phyloP scores from a whole-genome alignment of 1,140 invertebrate species.

The Lasioglossum baleicum region DNA sequence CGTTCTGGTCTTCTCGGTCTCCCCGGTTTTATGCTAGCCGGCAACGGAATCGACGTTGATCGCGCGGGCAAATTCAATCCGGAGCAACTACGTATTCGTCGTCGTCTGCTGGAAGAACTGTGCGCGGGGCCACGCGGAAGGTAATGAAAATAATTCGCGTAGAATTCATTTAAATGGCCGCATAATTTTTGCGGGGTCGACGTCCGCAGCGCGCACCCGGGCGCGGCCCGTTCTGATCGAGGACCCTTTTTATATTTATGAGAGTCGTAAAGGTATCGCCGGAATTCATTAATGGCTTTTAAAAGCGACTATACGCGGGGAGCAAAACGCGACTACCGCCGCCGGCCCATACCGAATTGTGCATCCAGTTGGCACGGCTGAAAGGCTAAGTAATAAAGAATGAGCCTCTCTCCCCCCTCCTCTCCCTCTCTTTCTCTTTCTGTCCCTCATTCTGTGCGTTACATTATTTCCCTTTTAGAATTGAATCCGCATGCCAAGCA shows the following conservation, averaged over 20 bases:
- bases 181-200: background rate
- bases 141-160: background rate
- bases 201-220: too few relatives aligned
- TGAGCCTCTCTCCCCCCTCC: too few relatives aligned
- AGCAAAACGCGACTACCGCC: background rate
- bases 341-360: background rate
- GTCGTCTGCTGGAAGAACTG: too few relatives aligned
- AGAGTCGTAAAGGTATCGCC: conserved; percentile 6
- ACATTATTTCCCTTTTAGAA: conserved; percentile 44
- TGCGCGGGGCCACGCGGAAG: too few relatives aligned
- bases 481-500: conserved; percentile 35
- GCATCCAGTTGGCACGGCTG: conserved; percentile 21
- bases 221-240: background rate
- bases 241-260: conserved; percentile 6
- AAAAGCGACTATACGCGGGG: conserved; percentile 6
- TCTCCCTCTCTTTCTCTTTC: background rate
- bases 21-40: too few relatives aligned
- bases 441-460: background rate
- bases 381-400: conserved; percentile 39
- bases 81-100: too few relatives aligned
- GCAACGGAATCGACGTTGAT: background rate
- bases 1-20: background rate
- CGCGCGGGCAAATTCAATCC: background rate
- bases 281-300: conserved; percentile 22
- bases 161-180: background rate